Evolutionary conservation across 2,113 vertebrate genomes (phyloP).

Genomic region (Procapra przewalskii): DNA sequence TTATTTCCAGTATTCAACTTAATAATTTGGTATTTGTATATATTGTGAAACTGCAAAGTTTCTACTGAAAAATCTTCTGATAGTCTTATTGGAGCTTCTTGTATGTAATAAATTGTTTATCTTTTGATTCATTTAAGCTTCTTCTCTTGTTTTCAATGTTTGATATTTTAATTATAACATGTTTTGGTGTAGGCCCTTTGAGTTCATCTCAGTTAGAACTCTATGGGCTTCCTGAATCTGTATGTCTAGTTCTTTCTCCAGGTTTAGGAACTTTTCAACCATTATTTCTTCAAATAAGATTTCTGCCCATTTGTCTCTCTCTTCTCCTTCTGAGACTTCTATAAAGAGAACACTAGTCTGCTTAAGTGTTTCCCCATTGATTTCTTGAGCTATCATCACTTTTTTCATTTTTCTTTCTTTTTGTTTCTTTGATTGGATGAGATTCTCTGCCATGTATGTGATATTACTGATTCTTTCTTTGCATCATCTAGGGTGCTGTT

Average conservation of each 20-base stretch:
- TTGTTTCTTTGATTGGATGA: background rate
- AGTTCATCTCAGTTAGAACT: background rate
- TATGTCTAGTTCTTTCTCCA: background rate
- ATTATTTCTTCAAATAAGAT: background rate
- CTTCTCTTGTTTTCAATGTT: background rate
- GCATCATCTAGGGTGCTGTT: background rate
- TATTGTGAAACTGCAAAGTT: background rate
- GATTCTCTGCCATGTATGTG: background rate
- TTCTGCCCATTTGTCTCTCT: background rate
- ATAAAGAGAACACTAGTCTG: no score
- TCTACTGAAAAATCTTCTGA: background rate
- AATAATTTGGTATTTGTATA: background rate
- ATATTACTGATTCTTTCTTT: background rate
- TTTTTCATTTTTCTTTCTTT: background rate
- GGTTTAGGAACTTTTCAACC: background rate
- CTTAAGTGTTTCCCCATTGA: no score
- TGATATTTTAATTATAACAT: background rate
- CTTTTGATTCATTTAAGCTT: background rate
- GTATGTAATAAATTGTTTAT: background rate
- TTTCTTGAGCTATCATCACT: background rate
- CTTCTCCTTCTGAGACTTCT: background rate
- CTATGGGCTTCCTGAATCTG: background rate
- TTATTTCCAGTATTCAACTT: background rate
- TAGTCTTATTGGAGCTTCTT: background rate
- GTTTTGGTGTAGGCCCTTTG: background rate